phyloP scores from a whole-genome alignment of 2,888 invertebrate species.

The Cheilosia vernalis region DNA sequence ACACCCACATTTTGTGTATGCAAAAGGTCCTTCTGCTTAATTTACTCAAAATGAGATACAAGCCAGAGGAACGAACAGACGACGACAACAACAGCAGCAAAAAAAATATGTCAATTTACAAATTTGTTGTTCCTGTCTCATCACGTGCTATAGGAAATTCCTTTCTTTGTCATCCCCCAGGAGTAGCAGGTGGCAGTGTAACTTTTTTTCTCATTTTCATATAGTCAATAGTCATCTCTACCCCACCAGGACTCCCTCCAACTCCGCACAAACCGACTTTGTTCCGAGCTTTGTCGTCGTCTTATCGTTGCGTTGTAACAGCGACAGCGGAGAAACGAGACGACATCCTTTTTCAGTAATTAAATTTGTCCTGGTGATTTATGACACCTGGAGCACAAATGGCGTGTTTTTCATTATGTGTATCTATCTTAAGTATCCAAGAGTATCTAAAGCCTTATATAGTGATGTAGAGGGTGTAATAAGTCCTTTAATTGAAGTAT shows the following conservation, averaged over 20 bases:
- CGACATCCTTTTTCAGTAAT: conserved; percentile 76
- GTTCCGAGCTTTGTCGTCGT: conserved; percentile 27
- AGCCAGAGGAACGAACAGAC: neutral
- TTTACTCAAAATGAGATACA: conserved; percentile 57
- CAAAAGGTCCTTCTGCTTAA: conserved; percentile 64
- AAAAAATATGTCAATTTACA: conserved; percentile 32
- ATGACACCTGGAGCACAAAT: conserved; percentile 76
- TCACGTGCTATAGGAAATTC: conserved; percentile 56
- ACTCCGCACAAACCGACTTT: conserved; percentile 4
- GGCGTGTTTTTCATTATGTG: conserved; percentile 74
- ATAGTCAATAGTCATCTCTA: conserved; percentile 63
- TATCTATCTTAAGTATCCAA: conserved; percentile 70
- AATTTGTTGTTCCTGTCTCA: conserved; percentile 35
- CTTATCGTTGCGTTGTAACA: conserved; percentile 55
- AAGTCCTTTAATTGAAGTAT: conserved; percentile 73
- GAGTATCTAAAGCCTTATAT: conserved; percentile 45
- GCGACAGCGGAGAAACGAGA: conserved; percentile 54
- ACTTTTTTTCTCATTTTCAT: conserved; percentile 69
- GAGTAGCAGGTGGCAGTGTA: conserved; percentile 56
- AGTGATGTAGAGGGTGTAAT: conserved; percentile 60
- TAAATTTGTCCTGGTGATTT: conserved; percentile 78
- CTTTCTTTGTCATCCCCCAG: conserved; percentile 20
- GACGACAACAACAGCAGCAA: neutral
- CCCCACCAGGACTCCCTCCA: conserved; percentile 17
- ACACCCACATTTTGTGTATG: conserved; percentile 55